These are phyloP conservation scores for Platichthys flesus DNA, from an alignment of 2,113 vertebrate species.

Conservation along the genomic window DNA sequence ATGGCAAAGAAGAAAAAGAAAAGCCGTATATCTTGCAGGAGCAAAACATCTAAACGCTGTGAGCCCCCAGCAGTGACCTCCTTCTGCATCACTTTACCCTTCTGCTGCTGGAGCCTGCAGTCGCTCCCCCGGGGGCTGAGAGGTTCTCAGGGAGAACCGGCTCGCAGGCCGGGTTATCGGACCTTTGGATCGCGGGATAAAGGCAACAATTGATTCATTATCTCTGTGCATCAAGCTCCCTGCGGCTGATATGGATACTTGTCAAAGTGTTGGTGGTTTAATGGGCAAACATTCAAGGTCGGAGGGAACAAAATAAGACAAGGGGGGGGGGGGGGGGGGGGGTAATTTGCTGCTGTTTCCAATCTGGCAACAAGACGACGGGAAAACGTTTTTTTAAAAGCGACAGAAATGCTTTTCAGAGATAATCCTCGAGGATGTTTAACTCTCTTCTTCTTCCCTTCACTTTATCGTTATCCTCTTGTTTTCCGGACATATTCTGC, in stretches of 20 bases:
- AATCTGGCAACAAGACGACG: too few relatives aligned
- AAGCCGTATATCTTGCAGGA: neutral
- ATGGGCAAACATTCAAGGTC: conserved; percentile 77
- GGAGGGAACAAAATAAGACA: neutral
- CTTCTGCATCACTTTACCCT: conserved; percentile 63
- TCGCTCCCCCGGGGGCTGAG: conserved; percentile 49
- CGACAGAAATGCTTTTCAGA: too few relatives aligned
- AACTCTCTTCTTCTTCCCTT: too few relatives aligned
- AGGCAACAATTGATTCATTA: conserved; percentile 79
- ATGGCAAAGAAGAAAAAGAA: neutral
- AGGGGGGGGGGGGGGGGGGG: neutral
- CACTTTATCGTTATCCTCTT: too few relatives aligned
- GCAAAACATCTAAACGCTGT: neutral
- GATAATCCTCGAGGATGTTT: too few relatives aligned
- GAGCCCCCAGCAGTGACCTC: conserved; percentile 54
- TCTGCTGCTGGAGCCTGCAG: conserved; percentile 41
- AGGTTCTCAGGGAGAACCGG: conserved; percentile 54
- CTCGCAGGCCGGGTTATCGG: conserved; percentile 64
- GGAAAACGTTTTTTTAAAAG: too few relatives aligned
- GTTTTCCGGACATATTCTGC: too few relatives aligned
- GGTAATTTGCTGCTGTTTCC: too few relatives aligned
- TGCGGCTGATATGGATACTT: conserved; percentile 61
- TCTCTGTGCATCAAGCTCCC: conserved; percentile 66
- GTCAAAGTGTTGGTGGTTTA: conserved; percentile 59
- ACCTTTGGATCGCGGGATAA: conserved; percentile 72